Conservation (phyloP, 2,113 vertebrate species). For the Falcunculus frontatus region DNA sequence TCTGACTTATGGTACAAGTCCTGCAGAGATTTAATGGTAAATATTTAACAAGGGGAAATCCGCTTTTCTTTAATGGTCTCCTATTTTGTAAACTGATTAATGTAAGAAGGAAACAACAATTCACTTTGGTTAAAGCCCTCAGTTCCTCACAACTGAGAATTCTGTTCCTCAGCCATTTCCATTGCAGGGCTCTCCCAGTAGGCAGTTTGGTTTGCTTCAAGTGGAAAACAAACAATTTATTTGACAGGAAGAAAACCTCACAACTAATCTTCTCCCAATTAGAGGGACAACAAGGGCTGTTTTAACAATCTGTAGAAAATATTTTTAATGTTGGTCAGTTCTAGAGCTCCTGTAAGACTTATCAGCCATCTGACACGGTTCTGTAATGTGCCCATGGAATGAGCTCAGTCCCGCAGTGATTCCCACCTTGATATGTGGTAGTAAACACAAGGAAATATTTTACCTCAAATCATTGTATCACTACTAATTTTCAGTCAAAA, state of each 20-base stretch:
- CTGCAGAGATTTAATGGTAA: neutral
- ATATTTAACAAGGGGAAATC: neutral
- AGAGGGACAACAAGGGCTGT: neutral
- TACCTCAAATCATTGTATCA: neutral
- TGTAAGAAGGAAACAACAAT: neutral
- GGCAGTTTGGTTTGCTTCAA: neutral
- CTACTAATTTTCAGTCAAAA: neutral
- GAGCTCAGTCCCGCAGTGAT: neutral
- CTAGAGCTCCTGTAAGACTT: neutral
- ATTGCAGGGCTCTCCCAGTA: neutral
- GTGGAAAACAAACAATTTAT: neutral
- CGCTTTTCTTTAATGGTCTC: neutral
- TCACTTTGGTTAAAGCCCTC: neutral
- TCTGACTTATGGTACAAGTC: neutral
- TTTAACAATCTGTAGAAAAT: neutral
- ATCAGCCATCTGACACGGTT: neutral
- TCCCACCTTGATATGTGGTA: neutral
- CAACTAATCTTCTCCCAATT: neutral
- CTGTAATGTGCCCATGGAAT: neutral
- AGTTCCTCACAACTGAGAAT: neutral
- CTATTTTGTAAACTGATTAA: conserved; percentile 2
- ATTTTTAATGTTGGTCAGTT: neutral
- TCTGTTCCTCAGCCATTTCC: neutral
- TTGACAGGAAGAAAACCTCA: neutral
- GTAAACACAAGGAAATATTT: neutral